Evolutionary conservation across 2,888 invertebrate genomes (phyloP), one percentile per base, ranked within the genome.

Genomic region (Papilio protenor): DNA sequence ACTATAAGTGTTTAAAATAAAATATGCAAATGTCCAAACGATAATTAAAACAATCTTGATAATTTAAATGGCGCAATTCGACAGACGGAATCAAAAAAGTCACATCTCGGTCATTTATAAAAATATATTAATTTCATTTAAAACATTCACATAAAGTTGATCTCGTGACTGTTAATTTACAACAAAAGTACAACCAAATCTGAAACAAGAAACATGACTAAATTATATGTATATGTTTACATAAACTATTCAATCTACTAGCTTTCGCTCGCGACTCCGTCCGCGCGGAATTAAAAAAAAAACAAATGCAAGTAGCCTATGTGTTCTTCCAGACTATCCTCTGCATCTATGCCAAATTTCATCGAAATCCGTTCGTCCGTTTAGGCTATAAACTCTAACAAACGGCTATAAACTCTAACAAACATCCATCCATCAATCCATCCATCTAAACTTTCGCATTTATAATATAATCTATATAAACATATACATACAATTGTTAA

Each of bases 161-260:
- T 49, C 18, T 40, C 21, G 69, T 49, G 70, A 71, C 47, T 78
- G 75, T 72, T 33, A 69, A 47, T 47, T 66, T 82, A 81, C 84
- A 81, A 86, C 81, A 82, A 81, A 57, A 49, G 27, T 73, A 47
- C 66, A 78, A 78, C 81, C 81, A 85, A 82, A 84, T 83, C 81
- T 80, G 76, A 82, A 84, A 82, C 76, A 81, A 82, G 82, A 83
- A 76, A 80, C 79, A 76, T 83, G 83, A 82, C 76, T 81, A 85
- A 83, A 83, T 79, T 40, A 77, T 52, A 33, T 10, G 40, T 27
- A 47, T 61, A 47, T 21, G 21, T 76, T 74, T 74, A 73, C 75
- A 52, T 64, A 18, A 45, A 73, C 70, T 59, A 73, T 57, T 73
- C 66, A 75, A 76, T 64, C 55, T 72, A 27, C n/a, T n/a, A n/a